A percentile compares a stretch with the other conserved stretches of the same genome.
Conservation (phyloP, 2,888 invertebrate species). For the Octodonta nipae region DNA sequence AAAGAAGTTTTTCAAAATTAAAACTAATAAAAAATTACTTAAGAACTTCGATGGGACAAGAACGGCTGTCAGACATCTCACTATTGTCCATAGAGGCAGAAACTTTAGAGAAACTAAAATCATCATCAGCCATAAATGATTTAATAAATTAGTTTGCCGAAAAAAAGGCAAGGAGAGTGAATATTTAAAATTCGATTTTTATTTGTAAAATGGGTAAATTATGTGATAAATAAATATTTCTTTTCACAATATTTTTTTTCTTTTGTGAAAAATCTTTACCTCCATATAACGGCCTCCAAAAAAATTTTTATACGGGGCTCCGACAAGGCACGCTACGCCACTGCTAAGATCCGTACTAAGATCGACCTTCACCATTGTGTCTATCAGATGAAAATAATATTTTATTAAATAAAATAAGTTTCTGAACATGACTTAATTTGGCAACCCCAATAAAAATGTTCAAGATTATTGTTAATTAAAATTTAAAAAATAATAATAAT, state of each 20-base stretch:
- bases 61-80: constrained; percentile 11
- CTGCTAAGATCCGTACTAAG: no score
- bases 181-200: constrained; percentile 2
- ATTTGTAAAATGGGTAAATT: background rate
- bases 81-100: constrained; percentile 11
- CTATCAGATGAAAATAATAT: no score
- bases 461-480: no score
- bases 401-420: no score
- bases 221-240: constrained; percentile 4
- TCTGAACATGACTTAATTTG: no score
- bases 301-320: constrained; percentile 5
- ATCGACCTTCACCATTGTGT: no score
- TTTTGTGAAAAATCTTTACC: constrained; percentile 6
- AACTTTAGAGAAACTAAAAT: constrained; percentile 6
- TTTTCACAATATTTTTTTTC: constrained; percentile 4
- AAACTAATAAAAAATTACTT: constrained; percentile 11
- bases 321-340: constrained; percentile 4
- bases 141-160: constrained; percentile 9
- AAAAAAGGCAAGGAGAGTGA: constrained; percentile 7
- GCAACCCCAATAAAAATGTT: no score
- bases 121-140: constrained; percentile 10
- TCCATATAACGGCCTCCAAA: constrained; percentile 4
- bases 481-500: no score
- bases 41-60: constrained; percentile 13
- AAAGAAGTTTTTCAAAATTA: no score